A percentile compares a stretch with the other conserved stretches of the same genome.
Conservation (phyloP, 1,140 invertebrate species). For the Vollenhovia emeryi region DNA sequence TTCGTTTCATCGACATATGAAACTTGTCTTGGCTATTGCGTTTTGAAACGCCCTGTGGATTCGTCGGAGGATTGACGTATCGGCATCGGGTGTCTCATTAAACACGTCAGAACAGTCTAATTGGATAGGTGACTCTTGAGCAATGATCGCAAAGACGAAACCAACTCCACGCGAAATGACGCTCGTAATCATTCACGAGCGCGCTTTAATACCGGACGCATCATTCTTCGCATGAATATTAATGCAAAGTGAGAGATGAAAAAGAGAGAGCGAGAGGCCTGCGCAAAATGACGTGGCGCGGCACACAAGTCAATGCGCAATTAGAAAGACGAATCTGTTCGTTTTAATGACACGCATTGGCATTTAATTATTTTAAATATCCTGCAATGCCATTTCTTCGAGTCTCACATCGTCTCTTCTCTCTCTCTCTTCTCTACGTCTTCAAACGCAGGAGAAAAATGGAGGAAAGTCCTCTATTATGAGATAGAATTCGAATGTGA, state of each 20-base stretch:
- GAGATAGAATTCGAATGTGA: too few species aligned
- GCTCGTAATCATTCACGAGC: conserved; percentile 37
- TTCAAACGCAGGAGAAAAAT: not conserved
- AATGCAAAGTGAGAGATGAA: not conserved
- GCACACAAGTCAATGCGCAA: conserved; percentile 4
- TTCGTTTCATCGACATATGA: not conserved
- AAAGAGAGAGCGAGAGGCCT: not conserved
- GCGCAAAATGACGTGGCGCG: not conserved
- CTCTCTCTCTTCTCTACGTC: not conserved
- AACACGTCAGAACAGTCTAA: conserved; percentile 45
- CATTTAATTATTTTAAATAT: conserved; percentile 29
- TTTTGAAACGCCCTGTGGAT: conserved; percentile 33
- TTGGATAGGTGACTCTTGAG: conserved; percentile 45
- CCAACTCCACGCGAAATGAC: conserved; percentile 5
- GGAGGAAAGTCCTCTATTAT: too few species aligned
- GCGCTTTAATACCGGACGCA: conserved; percentile 39
- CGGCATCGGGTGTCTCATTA: conserved; percentile 25
- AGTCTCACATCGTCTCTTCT: not conserved
- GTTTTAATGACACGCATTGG: not conserved
- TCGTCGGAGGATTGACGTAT: conserved; percentile 22
- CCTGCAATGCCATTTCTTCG: not conserved
- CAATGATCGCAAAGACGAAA: conserved; percentile 4
- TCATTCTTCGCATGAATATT: conserved; percentile 28
- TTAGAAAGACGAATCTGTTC: conserved; percentile 5
- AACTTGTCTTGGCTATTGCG: not conserved